These are phyloP conservation scores for Sebastes cheni DNA, from an alignment of 2,797 vertebrate species.

Conservation along the genomic window DNA sequence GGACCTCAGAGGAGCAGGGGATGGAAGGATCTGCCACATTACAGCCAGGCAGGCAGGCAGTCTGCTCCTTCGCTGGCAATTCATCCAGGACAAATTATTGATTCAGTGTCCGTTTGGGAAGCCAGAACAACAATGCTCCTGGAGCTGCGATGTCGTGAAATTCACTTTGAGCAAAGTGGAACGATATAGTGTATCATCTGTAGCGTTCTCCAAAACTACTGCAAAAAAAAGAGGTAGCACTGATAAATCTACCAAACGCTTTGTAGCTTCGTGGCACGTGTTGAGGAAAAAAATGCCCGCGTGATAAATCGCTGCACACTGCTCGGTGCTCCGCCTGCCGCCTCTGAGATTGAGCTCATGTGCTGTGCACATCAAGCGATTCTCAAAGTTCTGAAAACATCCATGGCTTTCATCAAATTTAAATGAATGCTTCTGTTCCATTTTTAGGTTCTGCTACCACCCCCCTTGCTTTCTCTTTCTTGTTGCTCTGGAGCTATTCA, in stretches of 20 bases:
- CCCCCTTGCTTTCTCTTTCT: constrained; percentile 38
- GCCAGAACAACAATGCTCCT: not conserved
- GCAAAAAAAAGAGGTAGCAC: not conserved
- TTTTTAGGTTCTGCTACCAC: constrained; percentile 48
- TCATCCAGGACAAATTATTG: constrained; percentile 43
- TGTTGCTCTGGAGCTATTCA: constrained; percentile 62
- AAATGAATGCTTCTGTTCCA: constrained; percentile 59
- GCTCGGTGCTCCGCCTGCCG: constrained; percentile 36
- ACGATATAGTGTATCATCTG: not conserved
- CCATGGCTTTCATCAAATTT: constrained; percentile 70
- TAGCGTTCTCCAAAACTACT: not conserved
- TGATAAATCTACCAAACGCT: not conserved
- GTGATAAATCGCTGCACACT: constrained; percentile 29
- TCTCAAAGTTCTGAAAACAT: constrained; percentile 58
- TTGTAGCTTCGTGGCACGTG: constrained; percentile 34
- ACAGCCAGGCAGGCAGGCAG: not conserved
- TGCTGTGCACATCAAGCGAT: constrained; percentile 51
- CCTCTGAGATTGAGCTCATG: constrained; percentile 44
- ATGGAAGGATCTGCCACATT: constrained; percentile 55
- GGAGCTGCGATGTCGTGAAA: not conserved
- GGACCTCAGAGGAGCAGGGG: constrained; percentile 34
- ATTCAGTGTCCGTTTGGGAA: constrained; percentile 47
- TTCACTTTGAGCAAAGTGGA: not conserved
- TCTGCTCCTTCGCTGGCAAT: constrained; percentile 28
- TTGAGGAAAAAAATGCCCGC: constrained; percentile 25